Conservation (phyloP, 2,797 vertebrate species). For the Remorina albescens region DNA sequence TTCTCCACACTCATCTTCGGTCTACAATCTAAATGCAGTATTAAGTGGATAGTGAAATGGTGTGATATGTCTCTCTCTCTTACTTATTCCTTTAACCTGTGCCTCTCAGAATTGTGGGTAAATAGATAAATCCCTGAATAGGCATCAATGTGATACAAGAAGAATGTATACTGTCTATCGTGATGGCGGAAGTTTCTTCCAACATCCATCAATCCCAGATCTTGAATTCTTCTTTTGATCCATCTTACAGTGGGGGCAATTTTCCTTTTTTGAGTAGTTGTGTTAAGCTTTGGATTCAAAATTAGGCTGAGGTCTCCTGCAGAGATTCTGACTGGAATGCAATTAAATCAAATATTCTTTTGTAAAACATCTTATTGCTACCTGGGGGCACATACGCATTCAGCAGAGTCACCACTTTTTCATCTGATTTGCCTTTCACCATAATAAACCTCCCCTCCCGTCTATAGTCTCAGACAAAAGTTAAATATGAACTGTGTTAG, state of each 20-base stretch:
- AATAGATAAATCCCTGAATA: neutral
- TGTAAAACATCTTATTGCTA: neutral
- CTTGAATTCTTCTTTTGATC: neutral
- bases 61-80: neutral
- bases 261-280: neutral
- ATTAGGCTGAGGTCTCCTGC: neutral
- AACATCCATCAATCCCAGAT: neutral
- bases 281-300: neutral
- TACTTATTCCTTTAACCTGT: neutral
- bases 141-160: neutral
- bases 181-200: neutral
- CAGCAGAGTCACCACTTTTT: neutral
- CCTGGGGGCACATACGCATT: neutral
- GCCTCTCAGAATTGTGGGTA: neutral
- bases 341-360: slow-evolving; percentile 1
- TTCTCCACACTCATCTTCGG: no score
- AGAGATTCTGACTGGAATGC: neutral
- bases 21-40: no score
- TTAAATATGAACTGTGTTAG: neutral
- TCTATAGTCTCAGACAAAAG: neutral
- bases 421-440: neutral
- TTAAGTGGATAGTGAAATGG: neutral
- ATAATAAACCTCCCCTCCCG: neutral
- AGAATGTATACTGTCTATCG: neutral
- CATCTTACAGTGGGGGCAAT: neutral